Base-by-base conservation (phyloP, 2,113 vertebrate species). In the Elachura formosa region DNA sequence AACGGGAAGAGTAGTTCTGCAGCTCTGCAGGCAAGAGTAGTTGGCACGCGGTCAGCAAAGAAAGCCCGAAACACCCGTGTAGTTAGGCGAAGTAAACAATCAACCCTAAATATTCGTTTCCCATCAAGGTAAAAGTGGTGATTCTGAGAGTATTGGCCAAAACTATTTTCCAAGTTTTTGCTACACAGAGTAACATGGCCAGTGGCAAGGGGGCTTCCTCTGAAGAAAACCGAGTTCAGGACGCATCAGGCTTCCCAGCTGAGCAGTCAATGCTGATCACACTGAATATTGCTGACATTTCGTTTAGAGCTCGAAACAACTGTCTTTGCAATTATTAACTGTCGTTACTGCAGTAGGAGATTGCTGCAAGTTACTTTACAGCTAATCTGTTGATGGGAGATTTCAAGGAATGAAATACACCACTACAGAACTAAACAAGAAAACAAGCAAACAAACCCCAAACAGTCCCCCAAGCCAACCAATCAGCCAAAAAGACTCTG, bases 311-410 rank as follows among this genome's bases (percentile, higher is more conserved):
- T 68, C 29, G 22, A 80, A 90, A 25, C 51, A 48, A 31, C 6
- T 24, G 10, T 7, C 11, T 61, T 59, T 56, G 43, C 25, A 45
- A 16, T 36, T 87, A 6, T 11, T 63, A 81, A 64, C 34, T 1
- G 2, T 72, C 20, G 24, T 72, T 79, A 7, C 16, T 58, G 4
- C 62, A 49, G 3, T 3, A 46, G 43, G n/a, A 69, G 28, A 5
- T 49, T 63, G 19, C 20, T 67, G 6, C 15, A 29, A 17, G 25
- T 28, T 40, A 4, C 25, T 0, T 1, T 56, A 6, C 0, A 8
- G 14, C 26, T 46, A 58, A 56, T 9, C 3, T 54, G 33, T 25
- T 68, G 63, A 34, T 16, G 11, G 21, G 46, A 48, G 28, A 28
- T n/a, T 84, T 84, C 23, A n/a, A 89, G 76, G 85, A 36, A 5